These are phyloP conservation scores for Echeneis naucrates DNA, from an alignment of 2,797 vertebrate genomes.

Conservation along the genomic window DNA sequence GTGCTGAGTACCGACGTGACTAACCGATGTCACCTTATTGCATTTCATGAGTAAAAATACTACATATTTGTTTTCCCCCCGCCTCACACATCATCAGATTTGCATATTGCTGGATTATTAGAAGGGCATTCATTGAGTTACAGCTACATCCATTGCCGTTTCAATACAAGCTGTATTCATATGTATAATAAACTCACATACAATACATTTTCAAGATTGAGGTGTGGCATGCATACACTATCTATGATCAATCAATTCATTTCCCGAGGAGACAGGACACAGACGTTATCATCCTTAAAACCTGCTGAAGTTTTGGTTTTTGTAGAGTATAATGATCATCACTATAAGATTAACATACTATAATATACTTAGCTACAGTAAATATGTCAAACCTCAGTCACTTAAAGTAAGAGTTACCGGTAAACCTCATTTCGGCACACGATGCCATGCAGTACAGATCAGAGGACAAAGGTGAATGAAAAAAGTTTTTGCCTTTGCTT, in stretches of 20 bases:
- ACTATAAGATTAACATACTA: conserved; percentile 51
- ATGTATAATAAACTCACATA: conserved; percentile 61
- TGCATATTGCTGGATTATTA: conserved; percentile 65
- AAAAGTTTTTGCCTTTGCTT: conserved; percentile 16
- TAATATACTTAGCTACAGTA: conserved; percentile 50
- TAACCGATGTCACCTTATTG: conserved; percentile 61
- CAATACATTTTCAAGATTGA: conserved; percentile 61
- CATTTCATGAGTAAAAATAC: conserved; percentile 34
- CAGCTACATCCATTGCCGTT: conserved; percentile 52
- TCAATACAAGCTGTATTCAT: conserved; percentile 60
- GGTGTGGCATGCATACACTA: conserved; percentile 73
- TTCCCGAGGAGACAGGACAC: conserved; percentile 38
- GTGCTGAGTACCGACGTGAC: conserved; percentile 72
- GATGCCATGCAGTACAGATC: conserved; percentile 57
- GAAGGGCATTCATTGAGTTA: conserved; percentile 65
- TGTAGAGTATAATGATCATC: conserved; percentile 45
- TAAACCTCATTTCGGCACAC: conserved; percentile 55
- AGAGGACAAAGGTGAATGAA: conserved; percentile 45
- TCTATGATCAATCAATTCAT: conserved; percentile 41
- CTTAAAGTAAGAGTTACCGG: conserved; percentile 42
- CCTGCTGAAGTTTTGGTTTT: conserved; percentile 51
- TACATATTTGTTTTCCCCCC: conserved; percentile 23
- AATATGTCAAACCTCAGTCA: conserved; percentile 52
- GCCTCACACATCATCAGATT: conserved; percentile 38
- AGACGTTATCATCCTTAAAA: conserved; percentile 31